Percentiles rank a stretch among this genome's conserved stretches.
phyloP scores from a whole-genome alignment of 2,113 vertebrate genomes.

The Pipa parva region DNA sequence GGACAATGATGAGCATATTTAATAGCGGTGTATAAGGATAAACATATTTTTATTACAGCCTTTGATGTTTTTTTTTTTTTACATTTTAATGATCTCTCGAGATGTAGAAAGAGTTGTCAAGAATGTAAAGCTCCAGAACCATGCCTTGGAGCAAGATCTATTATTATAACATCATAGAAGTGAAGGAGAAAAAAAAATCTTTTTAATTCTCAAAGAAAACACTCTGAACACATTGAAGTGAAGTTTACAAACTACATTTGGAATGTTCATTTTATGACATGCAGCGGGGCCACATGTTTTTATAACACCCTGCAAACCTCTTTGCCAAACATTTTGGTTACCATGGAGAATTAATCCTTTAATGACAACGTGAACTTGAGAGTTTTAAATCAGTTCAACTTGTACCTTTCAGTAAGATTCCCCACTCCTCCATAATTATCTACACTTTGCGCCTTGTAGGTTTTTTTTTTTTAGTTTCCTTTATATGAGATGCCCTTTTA shows the following conservation, averaged over 20 bases:
- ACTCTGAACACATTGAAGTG: neutral
- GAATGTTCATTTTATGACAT: slow-evolving; percentile 3
- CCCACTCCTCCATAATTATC: neutral
- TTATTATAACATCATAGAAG: neutral
- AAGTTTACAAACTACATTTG: neutral
- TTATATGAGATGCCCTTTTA: too few species aligned
- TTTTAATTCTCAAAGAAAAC: neutral
- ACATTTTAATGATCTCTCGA: too few species aligned
- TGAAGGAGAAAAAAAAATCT: neutral
- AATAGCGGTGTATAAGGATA: too few species aligned
- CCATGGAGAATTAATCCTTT: slow-evolving; percentile 6
- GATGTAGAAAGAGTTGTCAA: too few species aligned
- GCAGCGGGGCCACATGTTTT: slow-evolving; percentile 1
- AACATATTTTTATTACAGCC: too few species aligned
- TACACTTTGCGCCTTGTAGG: neutral
- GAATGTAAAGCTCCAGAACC: neutral
- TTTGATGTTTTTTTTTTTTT: too few species aligned
- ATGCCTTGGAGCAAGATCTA: neutral
- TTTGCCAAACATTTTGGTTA: neutral
- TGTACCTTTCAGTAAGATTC: neutral
- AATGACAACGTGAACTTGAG: neutral
- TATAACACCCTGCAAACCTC: neutral
- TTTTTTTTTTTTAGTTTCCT: too few species aligned
- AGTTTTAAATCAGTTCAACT: neutral
- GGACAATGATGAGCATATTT: too few species aligned